These are phyloP conservation scores for Litocranius walleri DNA, from an alignment of 2,113 vertebrate species.

Conservation along the genomic window DNA sequence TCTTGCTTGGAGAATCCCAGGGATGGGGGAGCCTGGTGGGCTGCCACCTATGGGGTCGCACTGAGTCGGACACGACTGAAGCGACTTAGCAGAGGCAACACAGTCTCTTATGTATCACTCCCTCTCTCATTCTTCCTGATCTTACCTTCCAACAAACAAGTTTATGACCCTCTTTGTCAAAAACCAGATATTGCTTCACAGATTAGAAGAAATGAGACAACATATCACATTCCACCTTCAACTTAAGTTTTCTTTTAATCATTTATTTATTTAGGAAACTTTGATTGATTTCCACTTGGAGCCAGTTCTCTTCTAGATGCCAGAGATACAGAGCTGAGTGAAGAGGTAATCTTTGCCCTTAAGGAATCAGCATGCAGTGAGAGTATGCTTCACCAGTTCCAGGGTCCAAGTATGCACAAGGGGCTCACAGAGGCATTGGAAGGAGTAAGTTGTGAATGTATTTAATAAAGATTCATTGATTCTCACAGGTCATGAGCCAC, in stretches of 20 bases:
- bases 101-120: neutral
- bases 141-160: neutral
- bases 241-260: neutral
- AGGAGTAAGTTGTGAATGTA: neutral
- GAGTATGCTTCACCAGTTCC: neutral
- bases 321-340: neutral
- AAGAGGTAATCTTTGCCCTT: neutral
- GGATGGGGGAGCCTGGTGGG: no score
- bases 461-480: neutral
- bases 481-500: neutral
- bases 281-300: neutral
- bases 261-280: neutral
- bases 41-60: fast-evolving
- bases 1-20: no score
- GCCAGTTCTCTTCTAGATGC: neutral
- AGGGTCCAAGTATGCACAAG: fast-evolving
- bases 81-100: no score
- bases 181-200: neutral
- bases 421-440: fast-evolving
- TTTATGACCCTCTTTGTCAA: neutral
- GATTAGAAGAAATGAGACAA: neutral
- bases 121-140: neutral
- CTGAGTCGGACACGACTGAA: no score
- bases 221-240: neutral
- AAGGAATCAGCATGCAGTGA: neutral